These are phyloP conservation scores for Callinectes sapidus DNA, from an alignment of 2,888 invertebrate genomes.

Conservation along the genomic window DNA sequence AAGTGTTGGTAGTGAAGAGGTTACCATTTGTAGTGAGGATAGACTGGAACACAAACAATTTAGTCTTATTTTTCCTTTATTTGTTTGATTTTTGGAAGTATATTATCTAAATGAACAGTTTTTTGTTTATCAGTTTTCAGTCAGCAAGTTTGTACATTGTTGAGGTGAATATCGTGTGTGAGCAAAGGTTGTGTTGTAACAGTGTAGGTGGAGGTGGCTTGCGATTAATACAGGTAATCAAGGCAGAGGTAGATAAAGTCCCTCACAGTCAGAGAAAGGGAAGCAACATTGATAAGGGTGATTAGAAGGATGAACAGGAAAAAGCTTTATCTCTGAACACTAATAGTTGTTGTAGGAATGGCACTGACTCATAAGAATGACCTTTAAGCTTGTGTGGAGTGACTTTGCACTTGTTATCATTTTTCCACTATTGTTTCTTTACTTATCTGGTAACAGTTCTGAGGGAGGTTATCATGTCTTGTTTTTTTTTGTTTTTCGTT, in stretches of 20 bases:
- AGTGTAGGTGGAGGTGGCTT: background rate
- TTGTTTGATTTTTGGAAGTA: background rate
- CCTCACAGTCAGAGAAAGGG: background rate
- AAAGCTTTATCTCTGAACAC: background rate
- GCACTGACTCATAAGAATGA: background rate
- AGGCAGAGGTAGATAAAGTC: background rate
- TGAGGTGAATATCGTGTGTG: too few relatives aligned
- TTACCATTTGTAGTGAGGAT: background rate
- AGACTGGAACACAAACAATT: background rate
- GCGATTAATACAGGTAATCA: too few relatives aligned
- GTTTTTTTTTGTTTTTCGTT: background rate
- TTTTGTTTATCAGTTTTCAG: background rate
- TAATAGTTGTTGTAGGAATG: background rate
- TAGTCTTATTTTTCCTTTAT: background rate
- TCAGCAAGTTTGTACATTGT: too few relatives aligned
- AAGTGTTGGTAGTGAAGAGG: background rate
- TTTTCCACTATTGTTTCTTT: background rate
- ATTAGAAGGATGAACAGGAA: background rate
- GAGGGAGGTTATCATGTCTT: background rate
- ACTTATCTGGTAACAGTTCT: background rate
- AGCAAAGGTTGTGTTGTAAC: too few relatives aligned
- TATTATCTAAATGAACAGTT: background rate
- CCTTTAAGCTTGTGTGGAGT: background rate
- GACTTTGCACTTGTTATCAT: background rate
- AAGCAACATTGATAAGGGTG: background rate